Evolutionary conservation across 2,797 vertebrate genomes (phyloP), one percentile per base, ranked within the genome.

Genomic region (Scleropages formosus): DNA sequence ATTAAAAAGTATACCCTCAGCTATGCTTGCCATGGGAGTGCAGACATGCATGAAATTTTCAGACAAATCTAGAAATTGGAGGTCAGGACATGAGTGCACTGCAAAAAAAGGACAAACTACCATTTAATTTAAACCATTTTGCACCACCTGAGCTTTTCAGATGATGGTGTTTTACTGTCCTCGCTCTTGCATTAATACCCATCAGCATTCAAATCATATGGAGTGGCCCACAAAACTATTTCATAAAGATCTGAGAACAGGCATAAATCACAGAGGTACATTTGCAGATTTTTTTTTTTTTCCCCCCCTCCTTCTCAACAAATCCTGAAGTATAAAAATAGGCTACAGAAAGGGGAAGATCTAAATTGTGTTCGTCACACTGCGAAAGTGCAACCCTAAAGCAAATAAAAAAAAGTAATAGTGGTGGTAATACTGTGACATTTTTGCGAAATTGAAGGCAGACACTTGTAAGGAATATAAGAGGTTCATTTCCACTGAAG

Each of bases 1-100:
- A 78, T 78, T 75, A 65, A 71, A 68, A 75, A 27, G 73, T 69
- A 58, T 59, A 75, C n/a, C 47, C 46, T 78, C 66, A 72, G 20
- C 66, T 22, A 64, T 47, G 71, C 27, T 27, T 27, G 44, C 9
- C 27, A n/a, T 11, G 39, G 60, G 39, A 31, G 46, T 63, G 73
- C 73, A 70, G 72, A 64, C 59, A 78, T 71, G 53, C 71, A 75
- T 39, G 76, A 69, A 69, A 76, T 71, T 76, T 31, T 71, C 26
- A 64, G 53, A 72, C 68, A 76, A 62, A 72, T 62, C 44, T 59
- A 31, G 46, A 59, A 6, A 47, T 49, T 70, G 44, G 22, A 62
- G 24, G 27, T 49, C 22, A 12, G 49, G 64, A 20, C 26, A 9
- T 47, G 44, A 46, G 47, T 56, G 39, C 18, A 61, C 4, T 58